phyloP scores from a whole-genome alignment of 2,888 invertebrate species.

The Elaeidobius kamerunicus region DNA sequence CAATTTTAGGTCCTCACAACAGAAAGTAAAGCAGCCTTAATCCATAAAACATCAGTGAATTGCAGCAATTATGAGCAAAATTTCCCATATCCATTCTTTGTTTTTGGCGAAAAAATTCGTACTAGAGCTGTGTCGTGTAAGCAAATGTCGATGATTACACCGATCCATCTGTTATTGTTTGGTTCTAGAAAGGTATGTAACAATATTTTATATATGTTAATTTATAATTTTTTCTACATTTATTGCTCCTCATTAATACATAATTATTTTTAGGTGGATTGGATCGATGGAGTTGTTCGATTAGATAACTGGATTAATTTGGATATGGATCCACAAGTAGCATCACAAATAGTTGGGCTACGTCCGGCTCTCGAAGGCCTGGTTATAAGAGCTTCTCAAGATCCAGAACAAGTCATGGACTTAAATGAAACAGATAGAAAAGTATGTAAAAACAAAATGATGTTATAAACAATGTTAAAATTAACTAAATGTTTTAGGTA shows the following conservation, averaged over 20 bases:
- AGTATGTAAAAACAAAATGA: slow-evolving; percentile 47
- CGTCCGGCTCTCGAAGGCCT: slow-evolving; percentile 86
- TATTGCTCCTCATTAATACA: neutral
- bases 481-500: slow-evolving; percentile 49
- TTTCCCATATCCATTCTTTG: slow-evolving; percentile 93
- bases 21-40: slow-evolving; percentile 90
- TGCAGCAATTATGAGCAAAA: slow-evolving; percentile 78
- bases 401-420: slow-evolving; percentile 73
- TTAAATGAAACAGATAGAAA: slow-evolving; percentile 62
- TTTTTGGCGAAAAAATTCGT: slow-evolving; percentile 97
- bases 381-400: slow-evolving; percentile 72
- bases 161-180: slow-evolving; percentile 88
- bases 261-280: slow-evolving; percentile 57
- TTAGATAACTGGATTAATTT: slow-evolving; percentile 95
- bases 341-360: slow-evolving; percentile 79
- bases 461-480: neutral
- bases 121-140: slow-evolving; percentile 95
- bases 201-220: too few species aligned
- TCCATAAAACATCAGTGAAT: slow-evolving; percentile 97
- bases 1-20: slow-evolving; percentile 80
- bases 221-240: slow-evolving; percentile 2
- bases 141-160: slow-evolving; percentile 91
- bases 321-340: slow-evolving; percentile 74
- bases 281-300: slow-evolving; percentile 70
- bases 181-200: slow-evolving; percentile 70